These are phyloP conservation scores for Phoxinus phoxinus DNA, from an alignment of 2,113 vertebrate species.

Conservation along the genomic window DNA sequence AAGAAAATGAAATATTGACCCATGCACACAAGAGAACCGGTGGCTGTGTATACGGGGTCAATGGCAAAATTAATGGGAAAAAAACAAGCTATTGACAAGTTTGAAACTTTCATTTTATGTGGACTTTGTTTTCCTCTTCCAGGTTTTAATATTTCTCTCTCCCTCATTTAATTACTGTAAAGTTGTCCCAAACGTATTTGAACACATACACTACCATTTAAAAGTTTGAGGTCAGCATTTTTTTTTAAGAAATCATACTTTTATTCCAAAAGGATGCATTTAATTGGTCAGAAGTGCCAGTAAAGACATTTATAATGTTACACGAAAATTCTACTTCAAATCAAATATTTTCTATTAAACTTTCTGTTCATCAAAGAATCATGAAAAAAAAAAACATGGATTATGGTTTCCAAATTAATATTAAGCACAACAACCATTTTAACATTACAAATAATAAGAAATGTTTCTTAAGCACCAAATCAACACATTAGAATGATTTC, in stretches of 20 bases:
- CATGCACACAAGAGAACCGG: constrained; percentile 59
- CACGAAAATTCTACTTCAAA: background rate
- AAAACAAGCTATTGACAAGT: constrained; percentile 48
- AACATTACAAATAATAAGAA: too few relatives aligned
- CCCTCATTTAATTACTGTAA: background rate
- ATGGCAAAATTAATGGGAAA: constrained; percentile 47
- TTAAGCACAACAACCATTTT: too few relatives aligned
- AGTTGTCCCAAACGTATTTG: background rate
- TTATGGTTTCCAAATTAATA: background rate
- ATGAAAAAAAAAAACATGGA: background rate
- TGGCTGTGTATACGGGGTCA: constrained; percentile 52
- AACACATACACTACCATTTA: background rate
- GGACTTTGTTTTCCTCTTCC: background rate
- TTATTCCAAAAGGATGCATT: background rate
- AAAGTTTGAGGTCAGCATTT: too few relatives aligned
- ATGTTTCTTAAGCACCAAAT: too few relatives aligned
- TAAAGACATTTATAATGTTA: background rate
- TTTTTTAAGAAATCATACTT: background rate
- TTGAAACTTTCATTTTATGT: background rate
- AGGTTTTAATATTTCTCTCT: background rate
- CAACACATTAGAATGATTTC: too few relatives aligned
- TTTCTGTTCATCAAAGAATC: background rate
- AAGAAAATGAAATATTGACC: constrained; percentile 66
- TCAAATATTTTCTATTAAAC: background rate
- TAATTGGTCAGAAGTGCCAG: background rate